Evolutionary conservation across 2,113 vertebrate species (phyloP).

Genomic region (Cynocephalus volans): DNA sequence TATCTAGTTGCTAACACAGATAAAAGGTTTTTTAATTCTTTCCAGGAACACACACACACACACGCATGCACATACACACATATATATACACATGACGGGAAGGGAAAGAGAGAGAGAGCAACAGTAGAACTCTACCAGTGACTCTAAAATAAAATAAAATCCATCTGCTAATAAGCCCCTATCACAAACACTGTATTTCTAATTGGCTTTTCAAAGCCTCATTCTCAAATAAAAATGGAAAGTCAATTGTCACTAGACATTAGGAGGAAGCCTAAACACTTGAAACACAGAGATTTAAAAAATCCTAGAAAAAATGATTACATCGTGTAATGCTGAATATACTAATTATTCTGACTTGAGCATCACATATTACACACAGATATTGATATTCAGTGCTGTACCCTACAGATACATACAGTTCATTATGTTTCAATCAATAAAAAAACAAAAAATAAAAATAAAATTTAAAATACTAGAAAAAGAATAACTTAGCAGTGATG

Average conservation of each 20-base stretch:
- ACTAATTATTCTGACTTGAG: too few relatives aligned
- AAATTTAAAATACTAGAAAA: neutral
- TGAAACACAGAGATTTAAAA: neutral
- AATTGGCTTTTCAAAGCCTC: neutral
- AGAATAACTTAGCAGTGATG: neutral
- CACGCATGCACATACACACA: too few relatives aligned
- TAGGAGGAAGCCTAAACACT: neutral
- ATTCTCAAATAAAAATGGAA: neutral
- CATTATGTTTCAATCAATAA: too few relatives aligned
- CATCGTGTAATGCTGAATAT: too few relatives aligned
- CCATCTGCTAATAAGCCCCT: neutral
- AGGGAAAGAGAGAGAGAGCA: neutral
- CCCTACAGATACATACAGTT: too few relatives aligned
- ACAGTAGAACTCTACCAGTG: neutral
- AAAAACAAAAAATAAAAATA: too few relatives aligned
- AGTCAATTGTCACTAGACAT: neutral
- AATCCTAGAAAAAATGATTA: too few relatives aligned
- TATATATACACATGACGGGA: too few relatives aligned
- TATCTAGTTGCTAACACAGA: neutral
- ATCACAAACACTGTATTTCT: neutral
- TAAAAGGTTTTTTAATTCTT: neutral
- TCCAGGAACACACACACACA: neutral
- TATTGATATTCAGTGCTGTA: too few relatives aligned
- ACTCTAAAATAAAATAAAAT: neutral
- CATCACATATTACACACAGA: too few relatives aligned